Evolutionary conservation across 2,888 invertebrate genomes (phyloP), one percentile per base, ranked within the genome.

Genomic region (Tryphoninae sp.): DNA sequence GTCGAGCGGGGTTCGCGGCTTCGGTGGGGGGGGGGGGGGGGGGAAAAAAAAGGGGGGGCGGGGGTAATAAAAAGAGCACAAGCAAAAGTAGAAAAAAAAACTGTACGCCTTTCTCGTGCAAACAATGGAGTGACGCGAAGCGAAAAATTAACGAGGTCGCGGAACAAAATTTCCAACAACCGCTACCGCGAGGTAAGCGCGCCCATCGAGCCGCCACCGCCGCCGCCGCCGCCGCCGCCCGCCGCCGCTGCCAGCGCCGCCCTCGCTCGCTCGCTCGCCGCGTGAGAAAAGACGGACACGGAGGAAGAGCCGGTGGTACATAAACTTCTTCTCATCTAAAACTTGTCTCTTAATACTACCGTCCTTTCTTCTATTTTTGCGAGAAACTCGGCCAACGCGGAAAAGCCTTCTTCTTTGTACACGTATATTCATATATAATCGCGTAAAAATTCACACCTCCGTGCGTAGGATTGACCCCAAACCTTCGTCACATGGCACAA

Each of bases 71-170:
- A 49, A 68, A 72, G 11, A 55, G 19, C 40, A 51, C 22, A 49
- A 42, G 53, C 65, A 65, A 65, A 59, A 22, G 58, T n/a, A 49
- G 53, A 40, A 33, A 49, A 67, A 67, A 59, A 72, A 77, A 67
- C 53, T 19, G 23, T 22, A 8, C 83, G 84, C 84, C 77, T 84
- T 83, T 79, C 81, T 73, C 80, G 78, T 55, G 64, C 83, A 84
- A 87, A 89, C 89, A 89, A 88, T 88, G 84, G 85, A 86, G 82
- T 85, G 86, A 88, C 86, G 85, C 83, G 83, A 77, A 84, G 85
- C 84, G 88, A 89, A 89, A 88, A 89, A 88, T 88, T 89, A 88
- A 88, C 87, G 88, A 88, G 87, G 86, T 79, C 85, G 83, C 80
- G 82, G 81, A 78, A 83, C 84, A 83, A 85, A 86, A 86, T 86